These are phyloP conservation scores for Varecia variegata DNA, from an alignment of 2,797 vertebrate genomes.

Conservation along the genomic window DNA sequence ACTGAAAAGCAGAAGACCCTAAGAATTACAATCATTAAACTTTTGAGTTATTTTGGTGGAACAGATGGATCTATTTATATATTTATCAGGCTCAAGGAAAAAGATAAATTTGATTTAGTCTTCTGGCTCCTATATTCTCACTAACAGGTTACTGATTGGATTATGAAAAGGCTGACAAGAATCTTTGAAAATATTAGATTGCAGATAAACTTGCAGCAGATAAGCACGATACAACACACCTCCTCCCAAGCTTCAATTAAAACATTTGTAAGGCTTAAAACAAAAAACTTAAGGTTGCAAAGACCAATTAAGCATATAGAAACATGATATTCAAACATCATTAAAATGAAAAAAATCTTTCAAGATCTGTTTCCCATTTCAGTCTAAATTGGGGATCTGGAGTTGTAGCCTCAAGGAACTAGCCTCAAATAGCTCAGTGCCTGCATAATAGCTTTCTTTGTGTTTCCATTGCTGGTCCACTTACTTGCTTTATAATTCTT, in stretches of 20 bases:
- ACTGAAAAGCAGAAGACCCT: neutral
- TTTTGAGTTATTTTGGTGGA: constrained; percentile 28
- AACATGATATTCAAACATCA: constrained; percentile 65
- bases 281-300: neutral
- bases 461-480: constrained; percentile 10
- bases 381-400: neutral
- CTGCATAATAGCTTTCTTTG: neutral
- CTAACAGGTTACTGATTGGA: constrained; percentile 5
- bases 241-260: neutral
- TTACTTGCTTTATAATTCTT: constrained; percentile 28
- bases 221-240: neutral
- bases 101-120: constrained; percentile 17
- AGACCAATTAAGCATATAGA: constrained; percentile 26
- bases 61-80: neutral
- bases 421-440: neutral
- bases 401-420: neutral
- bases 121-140: neutral
- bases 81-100: neutral
- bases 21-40: neutral
- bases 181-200: constrained; percentile 21
- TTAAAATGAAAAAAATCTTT: neutral
- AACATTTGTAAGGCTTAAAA: neutral
- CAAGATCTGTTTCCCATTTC: neutral
- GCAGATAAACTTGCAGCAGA: neutral
- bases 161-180: constrained; percentile 3